Base-by-base conservation (phyloP, 35 echinoderm and acorn worm genomes). In the Anneissia japonica region DNA sequence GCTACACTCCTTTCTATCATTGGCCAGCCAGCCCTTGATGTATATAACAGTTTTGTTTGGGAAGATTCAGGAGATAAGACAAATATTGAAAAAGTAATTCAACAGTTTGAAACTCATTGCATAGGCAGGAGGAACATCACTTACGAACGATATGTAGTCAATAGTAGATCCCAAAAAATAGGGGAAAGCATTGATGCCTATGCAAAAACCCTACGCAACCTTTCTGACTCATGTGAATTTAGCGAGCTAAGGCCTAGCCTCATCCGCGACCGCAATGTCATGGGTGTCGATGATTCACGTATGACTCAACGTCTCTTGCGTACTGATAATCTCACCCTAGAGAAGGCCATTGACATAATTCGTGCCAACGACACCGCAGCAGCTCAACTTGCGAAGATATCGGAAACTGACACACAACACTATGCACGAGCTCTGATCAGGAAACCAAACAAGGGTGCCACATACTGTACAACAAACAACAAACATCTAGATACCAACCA, bases 131-230 rank as follows among this genome's bases (percentile, higher is more conserved):
- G 74, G 28, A 94, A 94, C 36, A 81, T 46, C 5, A 90, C 85
- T 23, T 94, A 84, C 46, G 93, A 94, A 74, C 74, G 88, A 6
- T 87, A 90, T 29, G 35, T 94, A 10, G 90, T 94, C 72, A 90
- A 90, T 37, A 84, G 37, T 0, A 79, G 88, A 30, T 46, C 38
- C 6, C 91, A 92, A 74, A 40, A 38, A 21, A 40, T 31, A 83
- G 91, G 85, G 30, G 92, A 94, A 82, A 83, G 14, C 7, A 72
- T 93, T 31, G 91, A 93, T 81, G 16, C 74, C 3, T 89, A 51
- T 31, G 81, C 80, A 2, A 87, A 81, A 16, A 79, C 74, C 13
- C 46, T 94, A 31, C 46, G 82, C 23, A 72, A 41, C 21, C 41
- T 88, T 16, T 79, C 93, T 9, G 76, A 88, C 4, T 81, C 88